Conservation (phyloP, 2,888 invertebrate genomes). For the Lydus trimaculatus region DNA sequence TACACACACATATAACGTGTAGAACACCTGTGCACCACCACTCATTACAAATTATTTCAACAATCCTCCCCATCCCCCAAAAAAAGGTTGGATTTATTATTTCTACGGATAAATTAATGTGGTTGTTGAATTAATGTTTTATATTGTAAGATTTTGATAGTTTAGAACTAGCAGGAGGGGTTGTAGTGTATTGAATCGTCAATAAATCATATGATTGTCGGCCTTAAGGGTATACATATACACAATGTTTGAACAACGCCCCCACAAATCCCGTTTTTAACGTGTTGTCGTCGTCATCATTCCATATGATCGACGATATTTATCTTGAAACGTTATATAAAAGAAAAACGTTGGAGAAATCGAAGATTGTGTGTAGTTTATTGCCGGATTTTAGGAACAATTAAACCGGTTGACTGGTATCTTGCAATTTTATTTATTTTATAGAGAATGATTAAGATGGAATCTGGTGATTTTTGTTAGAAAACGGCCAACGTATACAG, state of each 20-base stretch:
- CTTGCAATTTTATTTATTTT: background rate
- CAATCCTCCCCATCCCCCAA: no score
- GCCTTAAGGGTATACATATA: slow-evolving; percentile 19
- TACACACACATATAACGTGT: slow-evolving; percentile 4
- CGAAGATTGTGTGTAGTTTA: slow-evolving; percentile 8
- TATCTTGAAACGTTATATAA: slow-evolving; percentile 21
- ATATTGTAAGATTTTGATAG: slow-evolving; percentile 9
- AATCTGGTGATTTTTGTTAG: no score
- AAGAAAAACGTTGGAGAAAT: slow-evolving; percentile 2
- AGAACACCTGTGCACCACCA: slow-evolving; percentile 19
- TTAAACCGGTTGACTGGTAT: background rate
- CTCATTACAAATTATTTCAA: slow-evolving; percentile 20
- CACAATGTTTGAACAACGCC: slow-evolving; percentile 25
- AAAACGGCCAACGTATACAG: no score
- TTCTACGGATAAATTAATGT: slow-evolving; percentile 16
- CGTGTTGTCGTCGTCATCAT: no score
- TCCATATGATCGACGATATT: slow-evolving; percentile 35
- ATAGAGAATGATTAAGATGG: no score
- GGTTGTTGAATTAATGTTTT: slow-evolving; percentile 26
- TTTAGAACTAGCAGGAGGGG: background rate
- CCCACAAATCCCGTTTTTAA: slow-evolving; percentile 22
- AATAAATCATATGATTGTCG: slow-evolving; percentile 27
- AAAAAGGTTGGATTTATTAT: slow-evolving; percentile 11
- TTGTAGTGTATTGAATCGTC: slow-evolving; percentile 1
- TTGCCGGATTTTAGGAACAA: background rate